Percentiles rank a stretch among this genome's conserved stretches.
Evolutionary conservation across 2,888 invertebrate species (phyloP).

Genomic region (Eupithecia subfuscata): DNA sequence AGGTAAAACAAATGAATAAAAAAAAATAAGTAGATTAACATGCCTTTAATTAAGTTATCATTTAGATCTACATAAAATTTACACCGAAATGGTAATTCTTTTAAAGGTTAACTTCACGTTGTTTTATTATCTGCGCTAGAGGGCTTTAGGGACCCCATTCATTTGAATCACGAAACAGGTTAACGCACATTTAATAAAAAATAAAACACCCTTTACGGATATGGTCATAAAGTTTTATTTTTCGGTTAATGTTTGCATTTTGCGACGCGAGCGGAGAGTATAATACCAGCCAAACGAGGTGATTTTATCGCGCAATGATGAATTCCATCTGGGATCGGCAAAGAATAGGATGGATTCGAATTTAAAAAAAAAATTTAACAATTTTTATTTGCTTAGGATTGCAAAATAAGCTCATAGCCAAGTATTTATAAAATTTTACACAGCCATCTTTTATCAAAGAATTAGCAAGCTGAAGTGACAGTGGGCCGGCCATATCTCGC

Average conservation of each 20-base stretch:
- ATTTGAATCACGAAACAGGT: conserved; percentile 5
- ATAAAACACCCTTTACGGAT: background rate
- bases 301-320: background rate
- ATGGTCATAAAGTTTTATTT: conserved; percentile 4
- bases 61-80: background rate
- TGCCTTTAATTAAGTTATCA: too few relatives aligned
- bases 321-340: background rate
- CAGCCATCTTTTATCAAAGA: too few relatives aligned
- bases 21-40: too few relatives aligned
- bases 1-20: too few relatives aligned
- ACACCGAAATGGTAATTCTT: background rate
- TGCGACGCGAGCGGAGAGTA: background rate
- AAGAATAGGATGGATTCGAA: background rate
- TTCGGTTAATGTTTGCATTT: background rate
- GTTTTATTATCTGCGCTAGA: background rate
- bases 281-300: background rate
- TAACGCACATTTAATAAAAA: background rate
- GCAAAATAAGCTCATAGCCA: too few relatives aligned
- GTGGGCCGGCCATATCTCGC: too few relatives aligned
- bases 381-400: too few relatives aligned
- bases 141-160: background rate
- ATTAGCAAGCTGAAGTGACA: too few relatives aligned
- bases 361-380: too few relatives aligned
- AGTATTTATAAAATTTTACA: too few relatives aligned
- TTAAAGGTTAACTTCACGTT: background rate